Evolutionary conservation across 2,113 vertebrate genomes (phyloP).

Genomic region (Poecile atricapillus): DNA sequence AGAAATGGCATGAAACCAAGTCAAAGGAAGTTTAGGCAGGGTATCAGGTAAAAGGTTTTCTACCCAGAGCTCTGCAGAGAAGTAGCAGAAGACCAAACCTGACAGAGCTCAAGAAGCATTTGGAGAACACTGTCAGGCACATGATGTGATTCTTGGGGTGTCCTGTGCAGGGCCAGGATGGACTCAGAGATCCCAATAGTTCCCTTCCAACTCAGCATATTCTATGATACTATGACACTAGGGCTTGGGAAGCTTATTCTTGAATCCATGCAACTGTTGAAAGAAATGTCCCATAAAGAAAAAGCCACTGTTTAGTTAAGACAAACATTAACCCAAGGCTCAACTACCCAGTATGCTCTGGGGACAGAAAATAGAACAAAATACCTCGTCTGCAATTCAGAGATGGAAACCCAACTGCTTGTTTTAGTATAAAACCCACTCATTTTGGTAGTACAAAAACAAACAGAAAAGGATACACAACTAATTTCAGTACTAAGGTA

Average conservation of each 20-base stretch:
- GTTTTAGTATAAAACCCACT: neutral
- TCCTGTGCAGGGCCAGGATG: neutral
- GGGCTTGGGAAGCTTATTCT: neutral
- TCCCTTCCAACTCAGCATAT: neutral
- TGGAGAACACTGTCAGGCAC: neutral
- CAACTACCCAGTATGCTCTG: neutral
- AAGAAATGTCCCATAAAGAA: neutral
- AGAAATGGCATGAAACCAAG: neutral
- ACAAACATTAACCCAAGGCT: neutral
- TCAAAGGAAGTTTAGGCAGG: neutral
- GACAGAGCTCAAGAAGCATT: neutral
- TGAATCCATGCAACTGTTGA: neutral
- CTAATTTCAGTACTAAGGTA: neutral
- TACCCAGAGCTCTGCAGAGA: neutral
- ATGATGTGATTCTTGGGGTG: neutral
- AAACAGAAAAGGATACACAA: neutral
- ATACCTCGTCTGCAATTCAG: neutral
- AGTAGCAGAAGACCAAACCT: neutral
- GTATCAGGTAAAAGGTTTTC: neutral
- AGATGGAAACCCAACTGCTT: neutral
- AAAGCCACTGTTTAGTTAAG: neutral
- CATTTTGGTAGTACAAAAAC: neutral
- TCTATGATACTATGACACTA: neutral
- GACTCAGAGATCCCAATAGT: neutral
- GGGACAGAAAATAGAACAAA: neutral